A percentile compares a stretch with the other conserved stretches of the same genome.
Conservation (phyloP, 2,888 invertebrate species). For the Mesorhabditis sp. region DNA sequence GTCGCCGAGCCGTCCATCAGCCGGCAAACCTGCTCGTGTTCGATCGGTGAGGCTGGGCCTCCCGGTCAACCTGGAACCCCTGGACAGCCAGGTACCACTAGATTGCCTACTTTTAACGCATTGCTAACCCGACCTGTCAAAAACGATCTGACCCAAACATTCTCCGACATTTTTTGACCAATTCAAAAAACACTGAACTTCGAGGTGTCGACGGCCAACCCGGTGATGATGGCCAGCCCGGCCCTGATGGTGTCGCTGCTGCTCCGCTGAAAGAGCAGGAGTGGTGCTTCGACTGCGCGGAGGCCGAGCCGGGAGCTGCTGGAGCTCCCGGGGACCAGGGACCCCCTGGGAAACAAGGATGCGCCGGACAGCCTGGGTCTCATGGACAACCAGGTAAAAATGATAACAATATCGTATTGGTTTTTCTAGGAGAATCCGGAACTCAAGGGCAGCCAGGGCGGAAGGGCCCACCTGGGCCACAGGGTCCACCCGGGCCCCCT, state of each 20-base stretch:
- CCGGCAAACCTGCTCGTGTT: background rate
- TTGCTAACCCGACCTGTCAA: background rate
- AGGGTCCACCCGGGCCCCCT: background rate
- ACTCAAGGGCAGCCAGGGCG: background rate
- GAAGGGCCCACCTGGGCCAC: background rate
- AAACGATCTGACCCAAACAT: too few relatives aligned
- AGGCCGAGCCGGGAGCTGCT: slow-evolving; percentile 1
- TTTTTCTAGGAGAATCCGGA: background rate
- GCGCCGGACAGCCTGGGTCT: background rate
- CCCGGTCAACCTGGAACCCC: background rate
- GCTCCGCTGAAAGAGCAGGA: slow-evolving; percentile 6
- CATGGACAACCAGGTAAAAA: slow-evolving; percentile 5
- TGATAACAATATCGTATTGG: background rate
- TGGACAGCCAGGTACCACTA: background rate
- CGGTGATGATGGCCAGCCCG: slow-evolving; percentile 1
- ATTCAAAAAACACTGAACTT: too few relatives aligned
- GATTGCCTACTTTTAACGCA: background rate
- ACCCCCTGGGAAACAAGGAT: background rate
- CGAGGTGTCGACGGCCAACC: background rate
- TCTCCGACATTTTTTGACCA: too few relatives aligned
- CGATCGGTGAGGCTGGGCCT: background rate
- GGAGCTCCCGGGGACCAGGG: slow-evolving; percentile 3
- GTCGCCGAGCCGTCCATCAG: background rate
- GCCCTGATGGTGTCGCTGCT: background rate
- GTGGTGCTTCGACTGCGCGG: slow-evolving; percentile 5